Percentiles rank a stretch among this genome's conserved stretches.
Conservation (phyloP, 2,888 invertebrate genomes). For the Amiota minor region DNA sequence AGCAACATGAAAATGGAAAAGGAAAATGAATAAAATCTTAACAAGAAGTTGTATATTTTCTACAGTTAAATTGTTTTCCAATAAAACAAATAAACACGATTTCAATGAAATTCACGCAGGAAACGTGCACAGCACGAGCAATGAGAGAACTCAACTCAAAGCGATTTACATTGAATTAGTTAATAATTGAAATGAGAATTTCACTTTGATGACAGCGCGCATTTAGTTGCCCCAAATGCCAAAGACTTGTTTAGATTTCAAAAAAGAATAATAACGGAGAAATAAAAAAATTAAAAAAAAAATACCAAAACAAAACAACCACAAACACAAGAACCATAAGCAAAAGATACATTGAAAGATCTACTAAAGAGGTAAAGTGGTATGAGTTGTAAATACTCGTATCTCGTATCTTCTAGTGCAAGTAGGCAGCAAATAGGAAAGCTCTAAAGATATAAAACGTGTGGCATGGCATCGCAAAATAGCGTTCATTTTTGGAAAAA, state of each 20-base stretch:
- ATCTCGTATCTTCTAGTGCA: too few relatives aligned
- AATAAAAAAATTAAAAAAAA: background rate
- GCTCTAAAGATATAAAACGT: background rate
- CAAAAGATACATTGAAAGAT: slow-evolving; percentile 2
- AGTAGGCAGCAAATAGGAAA: too few relatives aligned
- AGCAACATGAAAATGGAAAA: background rate
- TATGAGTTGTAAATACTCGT: too few relatives aligned
- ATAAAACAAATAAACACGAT: slow-evolving; percentile 2
- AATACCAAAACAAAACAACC: background rate
- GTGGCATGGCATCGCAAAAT: background rate
- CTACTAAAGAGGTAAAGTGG: background rate
- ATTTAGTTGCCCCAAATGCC: background rate
- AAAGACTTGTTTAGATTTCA: background rate
- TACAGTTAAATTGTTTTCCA: slow-evolving; percentile 19
- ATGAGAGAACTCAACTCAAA: background rate
- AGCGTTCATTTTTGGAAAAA: background rate
- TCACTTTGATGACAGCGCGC: slow-evolving; percentile 18
- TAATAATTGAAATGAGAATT: slow-evolving; percentile 13
- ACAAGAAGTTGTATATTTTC: slow-evolving; percentile 30
- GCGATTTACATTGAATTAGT: slow-evolving; percentile 3
- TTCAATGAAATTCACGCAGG: background rate
- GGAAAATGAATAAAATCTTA: slow-evolving; percentile 40
- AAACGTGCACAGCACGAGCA: slow-evolving; percentile 10
- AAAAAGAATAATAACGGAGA: background rate
- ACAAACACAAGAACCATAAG: background rate